Evolutionary conservation across 2,797 vertebrate genomes (phyloP).

Genomic region (Leucoraja ocellata): DNA sequence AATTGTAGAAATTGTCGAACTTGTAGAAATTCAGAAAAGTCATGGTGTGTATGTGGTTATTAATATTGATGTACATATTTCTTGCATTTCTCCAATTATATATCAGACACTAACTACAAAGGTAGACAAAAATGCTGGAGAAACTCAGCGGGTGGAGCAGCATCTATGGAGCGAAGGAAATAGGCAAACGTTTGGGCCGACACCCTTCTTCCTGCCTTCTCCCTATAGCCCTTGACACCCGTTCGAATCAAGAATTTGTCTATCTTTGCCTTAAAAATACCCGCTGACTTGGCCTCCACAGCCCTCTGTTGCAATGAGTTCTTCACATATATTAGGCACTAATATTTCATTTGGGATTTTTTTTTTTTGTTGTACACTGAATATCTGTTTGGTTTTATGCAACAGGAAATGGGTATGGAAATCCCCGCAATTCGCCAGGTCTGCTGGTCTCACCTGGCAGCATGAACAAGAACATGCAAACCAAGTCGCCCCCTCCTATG

Average conservation of each 20-base stretch:
- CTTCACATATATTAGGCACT: neutral
- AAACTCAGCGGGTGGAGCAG: no score
- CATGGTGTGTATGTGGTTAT: neutral
- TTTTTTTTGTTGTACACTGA: neutral
- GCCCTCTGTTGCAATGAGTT: no score
- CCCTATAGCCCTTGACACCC: no score
- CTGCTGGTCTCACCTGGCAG: constrained; percentile 96
- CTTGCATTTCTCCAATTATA: neutral
- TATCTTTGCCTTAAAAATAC: no score
- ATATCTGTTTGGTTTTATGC: constrained; percentile 26
- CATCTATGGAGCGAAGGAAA: no score
- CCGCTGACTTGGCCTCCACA: no score
- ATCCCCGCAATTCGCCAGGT: constrained; percentile 92
- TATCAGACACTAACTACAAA: neutral
- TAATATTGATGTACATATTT: neutral
- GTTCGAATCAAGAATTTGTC: no score
- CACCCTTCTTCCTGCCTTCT: no score
- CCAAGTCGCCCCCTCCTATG: constrained; percentile 94
- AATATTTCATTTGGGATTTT: neutral
- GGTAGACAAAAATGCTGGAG: no score
- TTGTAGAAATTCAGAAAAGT: neutral
- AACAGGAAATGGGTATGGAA: constrained; percentile 91
- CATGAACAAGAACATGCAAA: constrained; percentile 97
- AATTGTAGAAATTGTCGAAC: no score
- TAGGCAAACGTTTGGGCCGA: no score